Conservation (phyloP, 2,797 vertebrate genomes). For the Loriculus beryllinus region DNA sequence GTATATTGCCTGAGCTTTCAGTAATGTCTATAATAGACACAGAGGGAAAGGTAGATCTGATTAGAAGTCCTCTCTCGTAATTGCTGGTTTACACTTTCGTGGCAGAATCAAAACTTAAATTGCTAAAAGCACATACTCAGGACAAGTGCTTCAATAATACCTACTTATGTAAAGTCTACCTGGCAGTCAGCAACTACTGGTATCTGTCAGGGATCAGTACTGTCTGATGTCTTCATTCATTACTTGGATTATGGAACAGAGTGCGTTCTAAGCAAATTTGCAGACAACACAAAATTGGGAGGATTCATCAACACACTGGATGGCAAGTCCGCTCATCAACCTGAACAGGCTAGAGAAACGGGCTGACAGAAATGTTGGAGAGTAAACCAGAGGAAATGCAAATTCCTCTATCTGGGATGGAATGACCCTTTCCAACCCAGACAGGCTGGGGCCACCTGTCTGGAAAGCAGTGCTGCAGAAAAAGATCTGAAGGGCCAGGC, state of each 20-base stretch:
- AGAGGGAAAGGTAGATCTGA: not conserved
- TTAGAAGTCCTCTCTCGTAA: not conserved
- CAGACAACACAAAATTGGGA: not conserved
- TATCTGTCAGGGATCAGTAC: not conserved
- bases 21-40: not conserved
- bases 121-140: not conserved
- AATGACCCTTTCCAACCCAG: not conserved
- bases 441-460: not conserved
- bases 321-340: not conserved
- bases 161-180: not conserved
- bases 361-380: not conserved
- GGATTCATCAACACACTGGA: not conserved
- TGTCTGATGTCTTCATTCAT: not conserved
- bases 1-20: not conserved
- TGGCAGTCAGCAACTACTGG: not conserved
- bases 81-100: not conserved
- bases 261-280: not conserved
- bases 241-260: not conserved
- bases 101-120: not conserved
- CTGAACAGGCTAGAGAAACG: not conserved
- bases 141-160: not conserved
- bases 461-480: not conserved
- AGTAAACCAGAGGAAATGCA: not conserved
- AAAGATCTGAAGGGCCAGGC: not conserved
- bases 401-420: not conserved